These are phyloP conservation scores for Elephantulus edwardii DNA, from an alignment of 2,113 vertebrate genomes.

Conservation along the genomic window DNA sequence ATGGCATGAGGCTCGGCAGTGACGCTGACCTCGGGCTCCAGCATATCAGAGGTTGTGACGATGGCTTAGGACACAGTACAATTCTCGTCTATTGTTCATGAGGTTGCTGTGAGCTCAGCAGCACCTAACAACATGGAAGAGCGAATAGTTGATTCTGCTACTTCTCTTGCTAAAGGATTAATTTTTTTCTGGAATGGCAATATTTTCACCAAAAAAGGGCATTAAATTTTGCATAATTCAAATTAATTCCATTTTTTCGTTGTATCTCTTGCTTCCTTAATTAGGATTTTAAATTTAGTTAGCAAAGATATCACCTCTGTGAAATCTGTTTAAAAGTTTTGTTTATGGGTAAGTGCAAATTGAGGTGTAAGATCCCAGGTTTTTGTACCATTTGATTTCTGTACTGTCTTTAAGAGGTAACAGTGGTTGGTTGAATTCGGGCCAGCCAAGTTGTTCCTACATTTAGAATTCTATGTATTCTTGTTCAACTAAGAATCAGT, in stretches of 20 bases:
- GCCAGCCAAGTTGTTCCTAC: not conserved
- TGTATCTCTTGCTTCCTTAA: constrained; percentile 12
- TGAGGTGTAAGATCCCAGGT: not conserved
- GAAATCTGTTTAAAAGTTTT: not conserved
- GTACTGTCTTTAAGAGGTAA: not conserved
- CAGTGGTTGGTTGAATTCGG: not conserved
- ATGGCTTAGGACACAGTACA: too few species aligned
- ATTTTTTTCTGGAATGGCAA: not conserved
- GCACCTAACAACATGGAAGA: not conserved
- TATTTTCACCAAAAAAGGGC: not conserved
- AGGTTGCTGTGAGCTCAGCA: too few species aligned
- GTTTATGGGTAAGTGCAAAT: constrained; percentile 6
- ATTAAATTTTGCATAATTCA: constrained; percentile 36
- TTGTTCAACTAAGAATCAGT: not conserved
- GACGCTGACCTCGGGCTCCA: too few species aligned
- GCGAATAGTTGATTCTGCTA: too few species aligned
- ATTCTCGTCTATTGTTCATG: too few species aligned
- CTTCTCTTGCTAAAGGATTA: too few species aligned
- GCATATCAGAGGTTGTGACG: too few species aligned
- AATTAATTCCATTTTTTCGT: not conserved
- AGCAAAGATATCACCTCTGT: not conserved
- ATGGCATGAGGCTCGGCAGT: too few species aligned
- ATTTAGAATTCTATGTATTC: not conserved
- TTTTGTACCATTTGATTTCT: constrained; percentile 22
- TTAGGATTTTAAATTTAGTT: constrained; percentile 14